Percentiles rank a stretch among this genome's conserved stretches.
Conservation (phyloP, 2,797 vertebrate species). For the Lepus townsendii region DNA sequence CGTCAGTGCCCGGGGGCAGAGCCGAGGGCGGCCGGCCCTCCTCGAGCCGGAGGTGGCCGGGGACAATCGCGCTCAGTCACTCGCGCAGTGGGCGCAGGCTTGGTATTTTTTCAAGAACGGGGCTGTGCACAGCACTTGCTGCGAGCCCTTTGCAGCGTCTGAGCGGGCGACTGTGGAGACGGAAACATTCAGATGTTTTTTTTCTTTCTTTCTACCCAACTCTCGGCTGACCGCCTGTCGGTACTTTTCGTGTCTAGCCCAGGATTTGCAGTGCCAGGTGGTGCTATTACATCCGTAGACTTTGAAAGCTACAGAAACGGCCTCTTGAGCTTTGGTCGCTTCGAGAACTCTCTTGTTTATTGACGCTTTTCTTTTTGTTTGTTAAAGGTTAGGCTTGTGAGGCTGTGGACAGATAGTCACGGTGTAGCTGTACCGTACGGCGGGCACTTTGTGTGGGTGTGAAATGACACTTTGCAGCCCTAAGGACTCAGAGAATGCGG, state of each 20-base stretch:
- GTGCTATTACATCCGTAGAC: not conserved
- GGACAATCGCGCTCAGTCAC: not conserved
- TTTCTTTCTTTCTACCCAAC: conserved; percentile 23
- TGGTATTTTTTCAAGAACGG: conserved; percentile 80
- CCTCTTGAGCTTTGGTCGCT: not conserved
- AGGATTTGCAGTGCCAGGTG: conserved; percentile 38
- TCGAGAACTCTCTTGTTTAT: conserved; percentile 59
- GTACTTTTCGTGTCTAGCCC: not conserved
- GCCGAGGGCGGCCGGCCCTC: conserved; percentile 24
- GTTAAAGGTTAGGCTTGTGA: conserved; percentile 66
- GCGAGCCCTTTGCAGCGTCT: conserved; percentile 29
- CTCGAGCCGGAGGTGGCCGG: too few relatives aligned
- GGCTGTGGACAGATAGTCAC: conserved; percentile 34
- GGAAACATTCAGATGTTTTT: not conserved
- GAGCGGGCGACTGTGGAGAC: not conserved
- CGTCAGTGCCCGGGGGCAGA: conserved; percentile 43
- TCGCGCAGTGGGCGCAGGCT: conserved; percentile 76
- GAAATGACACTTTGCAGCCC: conserved; percentile 70
- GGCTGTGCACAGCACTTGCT: not conserved
- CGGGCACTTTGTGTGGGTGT: conserved; percentile 1
- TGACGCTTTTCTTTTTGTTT: conserved; percentile 38
- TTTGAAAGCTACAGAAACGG: conserved; percentile 42
- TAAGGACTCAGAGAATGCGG: not conserved
- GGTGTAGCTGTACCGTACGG: not conserved
- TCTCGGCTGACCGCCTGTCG: not conserved